Evolutionary conservation across 2,113 vertebrate species (phyloP), one percentile per base, ranked within the genome.

Genomic region (Upupa epops): DNA sequence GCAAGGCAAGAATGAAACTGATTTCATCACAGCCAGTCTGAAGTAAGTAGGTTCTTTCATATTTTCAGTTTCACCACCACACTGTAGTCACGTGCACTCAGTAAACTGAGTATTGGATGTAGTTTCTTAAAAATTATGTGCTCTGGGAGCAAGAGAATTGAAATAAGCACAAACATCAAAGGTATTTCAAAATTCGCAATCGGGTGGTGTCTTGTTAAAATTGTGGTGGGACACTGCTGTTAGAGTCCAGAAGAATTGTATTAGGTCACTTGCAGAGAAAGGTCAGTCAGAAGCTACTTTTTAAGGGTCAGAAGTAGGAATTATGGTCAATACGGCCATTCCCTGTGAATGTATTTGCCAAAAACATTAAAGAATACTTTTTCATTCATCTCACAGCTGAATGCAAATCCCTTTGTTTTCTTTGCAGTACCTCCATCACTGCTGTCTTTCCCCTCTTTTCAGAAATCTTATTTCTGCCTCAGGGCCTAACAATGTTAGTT

Each of bases 21-120:
- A 29, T 77, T 93, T 85, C 32, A 48, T 86, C 36, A 26, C 48
- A 88, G 42, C 3, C 25, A 66, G n/a, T 55, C 66, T 48, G 60
- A 94, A 94, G 64, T 68, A 88, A n/a, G n/a, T n/a, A n/a, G 56
- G 17, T 48, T 83, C 95, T 70, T 49, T 54, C 13, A 68, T 85
- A 66, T 70, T 83, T 94, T 94, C 55, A 86, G 26, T 29, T 90
- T 90, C 31, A 40, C 15, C 22, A 60, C 9, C 31, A 37, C 60
- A 26, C 29, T 69, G 49, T 18, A 64, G 63, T 78, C 54, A 69
- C 1, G 0, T 46, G 54, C 59, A 65, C 19, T 49, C 28, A 59
- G n/a, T 77, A 77, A 76, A 88, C 4, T 32, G 21, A 83, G 52
- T 36, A 55, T 56, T 52, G 22, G 28, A 63, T 56, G 42, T 80